These are phyloP conservation scores for Cheirogaleus medius DNA, from an alignment of 2,113 vertebrate genomes.

Conservation along the genomic window DNA sequence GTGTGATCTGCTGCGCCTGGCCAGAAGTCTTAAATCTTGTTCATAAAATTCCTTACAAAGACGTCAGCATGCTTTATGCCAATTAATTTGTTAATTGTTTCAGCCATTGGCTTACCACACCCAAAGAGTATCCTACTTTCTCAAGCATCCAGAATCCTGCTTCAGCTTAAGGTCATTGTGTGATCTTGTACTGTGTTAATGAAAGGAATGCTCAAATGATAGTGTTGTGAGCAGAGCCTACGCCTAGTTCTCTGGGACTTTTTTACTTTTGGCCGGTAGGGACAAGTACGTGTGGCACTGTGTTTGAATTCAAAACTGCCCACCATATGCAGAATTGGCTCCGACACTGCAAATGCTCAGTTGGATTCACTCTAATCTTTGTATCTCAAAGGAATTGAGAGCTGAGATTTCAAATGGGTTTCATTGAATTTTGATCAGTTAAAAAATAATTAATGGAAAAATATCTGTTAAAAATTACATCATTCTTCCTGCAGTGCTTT, in stretches of 20 bases:
- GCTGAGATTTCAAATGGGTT: neutral
- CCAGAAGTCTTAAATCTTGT: conserved; percentile 51
- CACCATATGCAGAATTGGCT: neutral
- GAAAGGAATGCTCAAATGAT: neutral
- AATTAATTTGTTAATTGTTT: conserved; percentile 44
- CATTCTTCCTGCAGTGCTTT: neutral
- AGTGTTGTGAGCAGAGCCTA: neutral
- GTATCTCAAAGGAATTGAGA: neutral
- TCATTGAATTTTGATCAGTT: conserved; percentile 9
- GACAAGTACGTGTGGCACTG: neutral
- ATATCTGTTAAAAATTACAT: neutral
- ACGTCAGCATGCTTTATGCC: conserved; percentile 55
- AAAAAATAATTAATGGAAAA: conserved; percentile 47
- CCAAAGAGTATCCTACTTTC: neutral
- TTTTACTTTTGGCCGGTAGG: neutral
- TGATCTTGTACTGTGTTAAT: conserved; percentile 17
- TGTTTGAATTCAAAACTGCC: neutral
- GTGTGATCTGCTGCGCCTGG: too few species aligned
- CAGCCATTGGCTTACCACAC: neutral
- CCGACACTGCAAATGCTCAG: neutral
- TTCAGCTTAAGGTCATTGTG: conserved; percentile 16
- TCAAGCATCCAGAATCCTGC: conserved; percentile 5
- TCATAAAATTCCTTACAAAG: conserved; percentile 67
- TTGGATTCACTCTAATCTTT: neutral
- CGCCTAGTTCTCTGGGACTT: neutral